These are phyloP conservation scores for Cercopithecus diana DNA, from an alignment of 2,797 vertebrate species.

Conservation along the genomic window DNA sequence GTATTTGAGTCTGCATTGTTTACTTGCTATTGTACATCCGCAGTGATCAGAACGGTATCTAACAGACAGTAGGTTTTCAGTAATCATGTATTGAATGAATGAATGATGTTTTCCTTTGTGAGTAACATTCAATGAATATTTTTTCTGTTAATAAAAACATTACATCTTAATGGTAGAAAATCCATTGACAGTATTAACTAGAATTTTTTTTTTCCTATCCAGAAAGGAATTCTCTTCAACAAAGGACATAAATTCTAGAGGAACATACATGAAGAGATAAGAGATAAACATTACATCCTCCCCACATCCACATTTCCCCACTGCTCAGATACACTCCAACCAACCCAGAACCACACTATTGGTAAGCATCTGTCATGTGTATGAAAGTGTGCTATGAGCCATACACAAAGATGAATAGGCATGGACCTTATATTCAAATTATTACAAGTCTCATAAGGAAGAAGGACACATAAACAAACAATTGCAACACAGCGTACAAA, in stretches of 20 bases:
- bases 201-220: not conserved
- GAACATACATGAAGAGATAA: not conserved
- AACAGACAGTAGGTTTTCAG: not conserved
- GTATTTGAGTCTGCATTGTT: not conserved
- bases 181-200: not conserved
- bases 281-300: not conserved
- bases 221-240: not conserved
- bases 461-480: not conserved
- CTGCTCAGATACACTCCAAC: not conserved
- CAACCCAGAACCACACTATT: not conserved
- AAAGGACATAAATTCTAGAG: not conserved
- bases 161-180: not conserved
- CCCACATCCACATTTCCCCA: not conserved
- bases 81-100: not conserved
- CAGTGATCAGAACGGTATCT: not conserved
- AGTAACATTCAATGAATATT: not conserved
- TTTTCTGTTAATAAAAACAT: not conserved
- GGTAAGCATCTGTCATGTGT: not conserved
- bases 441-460: not conserved
- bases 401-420: not conserved
- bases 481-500: not conserved
- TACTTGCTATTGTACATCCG: not conserved
- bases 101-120: not conserved
- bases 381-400: not conserved
- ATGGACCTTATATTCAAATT: not conserved